phyloP scores from a whole-genome alignment of 2,888 invertebrate species.

The Pandemis heparana region DNA sequence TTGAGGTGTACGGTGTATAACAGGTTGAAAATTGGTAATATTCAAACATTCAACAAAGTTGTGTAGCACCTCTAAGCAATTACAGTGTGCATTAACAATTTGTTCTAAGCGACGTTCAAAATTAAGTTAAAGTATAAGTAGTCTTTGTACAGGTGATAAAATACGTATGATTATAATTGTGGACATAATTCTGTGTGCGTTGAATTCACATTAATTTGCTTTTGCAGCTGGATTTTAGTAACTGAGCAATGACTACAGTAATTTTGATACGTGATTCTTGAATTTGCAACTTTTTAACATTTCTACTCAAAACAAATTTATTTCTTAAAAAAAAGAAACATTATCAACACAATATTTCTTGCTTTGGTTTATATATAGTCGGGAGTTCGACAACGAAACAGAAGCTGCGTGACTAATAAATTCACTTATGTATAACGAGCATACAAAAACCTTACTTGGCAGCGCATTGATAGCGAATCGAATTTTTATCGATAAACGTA shows the following conservation, averaged over 20 bases:
- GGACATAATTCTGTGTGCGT: background rate
- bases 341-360: background rate
- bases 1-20: background rate
- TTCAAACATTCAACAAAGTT: background rate
- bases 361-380: background rate
- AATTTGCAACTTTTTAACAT: too few relatives aligned
- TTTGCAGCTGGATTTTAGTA: background rate
- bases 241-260: too few relatives aligned
- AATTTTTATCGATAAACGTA: background rate
- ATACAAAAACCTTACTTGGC: background rate
- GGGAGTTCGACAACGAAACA: background rate
- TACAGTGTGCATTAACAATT: slow-evolving; percentile 1
- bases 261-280: too few relatives aligned
- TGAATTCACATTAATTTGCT: background rate
- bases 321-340: too few relatives aligned
- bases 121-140: slow-evolving; percentile 1
- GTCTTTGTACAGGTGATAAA: background rate
- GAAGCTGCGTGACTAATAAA: background rate
- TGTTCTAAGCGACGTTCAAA: slow-evolving; percentile 11
- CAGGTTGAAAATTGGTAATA: background rate
- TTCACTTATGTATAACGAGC: background rate
- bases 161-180: background rate
- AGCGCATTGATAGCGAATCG: slow-evolving; percentile 1
- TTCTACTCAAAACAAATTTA: too few relatives aligned
- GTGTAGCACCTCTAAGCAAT: slow-evolving; percentile 6